These are phyloP conservation scores for Oreocharis arfaki DNA, from an alignment of 2,113 vertebrate species.

Conservation along the genomic window DNA sequence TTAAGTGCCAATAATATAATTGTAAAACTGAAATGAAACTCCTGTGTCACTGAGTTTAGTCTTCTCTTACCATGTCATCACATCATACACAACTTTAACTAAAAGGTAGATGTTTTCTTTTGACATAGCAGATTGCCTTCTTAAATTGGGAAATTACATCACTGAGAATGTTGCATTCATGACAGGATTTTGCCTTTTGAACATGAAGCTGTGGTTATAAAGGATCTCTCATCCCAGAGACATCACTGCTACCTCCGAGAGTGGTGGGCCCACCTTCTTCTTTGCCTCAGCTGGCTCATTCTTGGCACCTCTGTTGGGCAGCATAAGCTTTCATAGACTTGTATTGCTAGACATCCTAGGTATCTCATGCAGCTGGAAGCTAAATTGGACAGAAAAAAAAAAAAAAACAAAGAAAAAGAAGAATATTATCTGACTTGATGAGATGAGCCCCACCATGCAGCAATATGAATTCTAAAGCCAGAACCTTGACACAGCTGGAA, in stretches of 20 bases:
- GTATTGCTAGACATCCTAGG: not conserved
- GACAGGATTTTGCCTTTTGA: not conserved
- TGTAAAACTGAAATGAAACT: not conserved
- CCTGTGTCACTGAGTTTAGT: not conserved
- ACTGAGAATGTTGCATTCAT: not conserved
- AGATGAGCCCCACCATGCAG: not conserved
- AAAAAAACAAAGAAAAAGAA: not conserved
- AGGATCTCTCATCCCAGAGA: not conserved
- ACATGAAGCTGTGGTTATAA: not conserved
- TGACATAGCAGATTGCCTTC: not conserved
- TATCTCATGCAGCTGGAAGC: not conserved
- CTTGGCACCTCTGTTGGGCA: not conserved
- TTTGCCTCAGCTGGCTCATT: not conserved
- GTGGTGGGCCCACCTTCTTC: not conserved
- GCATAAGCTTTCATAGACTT: not conserved
- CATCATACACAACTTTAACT: not conserved
- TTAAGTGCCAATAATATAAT: not conserved
- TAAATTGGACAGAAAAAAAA: not conserved
- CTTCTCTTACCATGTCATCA: not conserved
- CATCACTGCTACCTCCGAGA: not conserved
- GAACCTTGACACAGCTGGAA: not conserved
- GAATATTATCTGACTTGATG: not conserved
- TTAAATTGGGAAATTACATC: not conserved
- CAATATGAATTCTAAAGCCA: not conserved
- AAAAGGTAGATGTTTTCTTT: not conserved